Conservation (phyloP, 2,113 vertebrate genomes). For the Meriones unguiculatus region DNA sequence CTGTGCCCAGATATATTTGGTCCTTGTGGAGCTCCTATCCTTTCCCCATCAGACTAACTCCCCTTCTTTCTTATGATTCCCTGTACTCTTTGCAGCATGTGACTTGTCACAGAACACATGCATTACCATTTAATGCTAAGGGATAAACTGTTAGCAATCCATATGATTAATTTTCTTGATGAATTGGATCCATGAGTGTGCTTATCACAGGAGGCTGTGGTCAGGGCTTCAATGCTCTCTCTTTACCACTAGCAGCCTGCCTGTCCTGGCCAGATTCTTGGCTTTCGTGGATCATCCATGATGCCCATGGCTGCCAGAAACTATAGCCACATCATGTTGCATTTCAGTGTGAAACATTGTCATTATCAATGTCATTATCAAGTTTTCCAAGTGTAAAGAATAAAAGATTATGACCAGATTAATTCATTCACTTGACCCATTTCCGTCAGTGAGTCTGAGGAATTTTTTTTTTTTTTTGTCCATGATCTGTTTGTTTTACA, state of each 20-base stretch:
- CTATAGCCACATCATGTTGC: slow-evolving; percentile 78
- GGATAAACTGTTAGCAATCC: neutral
- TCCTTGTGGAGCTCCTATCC: too few species aligned
- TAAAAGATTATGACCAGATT: slow-evolving; percentile 57
- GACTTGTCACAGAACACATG: neutral
- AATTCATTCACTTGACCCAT: slow-evolving; percentile 64
- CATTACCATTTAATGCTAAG: neutral
- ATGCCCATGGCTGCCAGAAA: slow-evolving; percentile 76
- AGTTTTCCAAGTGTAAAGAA: slow-evolving; percentile 67
- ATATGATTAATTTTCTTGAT: neutral
- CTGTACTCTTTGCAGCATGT: neutral
- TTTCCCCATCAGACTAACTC: too few species aligned
- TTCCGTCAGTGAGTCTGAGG: slow-evolving; percentile 60
- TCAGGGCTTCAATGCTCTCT: slow-evolving; percentile 3
- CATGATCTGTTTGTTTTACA: slow-evolving; percentile 56
- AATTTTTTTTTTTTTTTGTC: slow-evolving; percentile 59
- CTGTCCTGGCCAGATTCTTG: slow-evolving; percentile 68
- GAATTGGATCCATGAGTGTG: slow-evolving; percentile 30
- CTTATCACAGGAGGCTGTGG: neutral
- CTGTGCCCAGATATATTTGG: too few species aligned
- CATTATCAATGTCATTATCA: slow-evolving; percentile 78
- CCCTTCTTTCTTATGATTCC: too few species aligned
- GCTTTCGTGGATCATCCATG: slow-evolving; percentile 55
- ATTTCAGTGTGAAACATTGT: slow-evolving; percentile 74
- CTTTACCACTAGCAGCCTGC: slow-evolving; percentile 25